Conservation (phyloP, 2,888 invertebrate species). For the Nephrocerus scutellatus region DNA sequence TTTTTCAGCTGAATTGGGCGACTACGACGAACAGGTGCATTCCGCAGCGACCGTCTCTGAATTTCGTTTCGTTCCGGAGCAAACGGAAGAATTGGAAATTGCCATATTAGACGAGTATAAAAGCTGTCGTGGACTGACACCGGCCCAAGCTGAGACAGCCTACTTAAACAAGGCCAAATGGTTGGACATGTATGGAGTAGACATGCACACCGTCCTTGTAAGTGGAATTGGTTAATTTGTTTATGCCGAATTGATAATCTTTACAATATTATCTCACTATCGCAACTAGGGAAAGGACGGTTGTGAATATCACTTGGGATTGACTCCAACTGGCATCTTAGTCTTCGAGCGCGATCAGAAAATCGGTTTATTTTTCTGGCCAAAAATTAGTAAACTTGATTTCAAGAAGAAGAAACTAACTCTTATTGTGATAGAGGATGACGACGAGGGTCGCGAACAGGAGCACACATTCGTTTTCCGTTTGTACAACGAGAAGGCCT, state of each 20-base stretch:
- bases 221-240: too few relatives aligned
- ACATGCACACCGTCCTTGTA: conserved; percentile 92
- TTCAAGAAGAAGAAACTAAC: conserved; percentile 98
- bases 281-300: conserved; percentile 91
- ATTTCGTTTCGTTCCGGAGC: conserved; percentile 93
- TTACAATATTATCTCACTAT: too few relatives aligned
- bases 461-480: conserved; percentile 99
- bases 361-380: conserved; percentile 99
- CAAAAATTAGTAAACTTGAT: conserved; percentile 94
- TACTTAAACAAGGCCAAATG: conserved; percentile 95
- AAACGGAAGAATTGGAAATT: conserved; percentile 94
- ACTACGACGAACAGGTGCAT: conserved; percentile 86
- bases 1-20: conserved; percentile 84
- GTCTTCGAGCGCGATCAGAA: conserved; percentile 95
- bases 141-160: conserved; percentile 91
- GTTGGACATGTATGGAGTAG: conserved; percentile 98
- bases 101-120: conserved; percentile 88
- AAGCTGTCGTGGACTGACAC: conserved; percentile 77
- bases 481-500: conserved; percentile 92
- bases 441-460: conserved; percentile 92
- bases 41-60: conserved; percentile 96
- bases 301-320: conserved; percentile 89
- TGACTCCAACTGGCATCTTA: conserved; percentile 96
- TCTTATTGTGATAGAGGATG: conserved; percentile 95
- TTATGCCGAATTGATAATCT: too few relatives aligned